A percentile compares a stretch with the other conserved stretches of the same genome.
These are phyloP conservation scores for Hyperoplus lanceolatus DNA, from an alignment of 2,797 vertebrate genomes.

Conservation along the genomic window DNA sequence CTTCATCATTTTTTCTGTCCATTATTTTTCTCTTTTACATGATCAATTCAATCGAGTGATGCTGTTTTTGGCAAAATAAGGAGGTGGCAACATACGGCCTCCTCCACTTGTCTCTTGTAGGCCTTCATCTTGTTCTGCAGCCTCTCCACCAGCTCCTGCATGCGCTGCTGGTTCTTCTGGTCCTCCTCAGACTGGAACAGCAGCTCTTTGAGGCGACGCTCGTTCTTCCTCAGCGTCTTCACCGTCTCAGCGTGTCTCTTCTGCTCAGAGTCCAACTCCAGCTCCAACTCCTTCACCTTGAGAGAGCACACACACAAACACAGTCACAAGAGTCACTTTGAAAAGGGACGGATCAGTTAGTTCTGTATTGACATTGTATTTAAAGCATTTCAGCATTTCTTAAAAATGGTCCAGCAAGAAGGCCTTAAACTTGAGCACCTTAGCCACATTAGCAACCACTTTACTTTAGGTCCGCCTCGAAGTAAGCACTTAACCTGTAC, in stretches of 20 bases:
- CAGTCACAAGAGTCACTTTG: too few species aligned
- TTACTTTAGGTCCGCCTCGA: too few species aligned
- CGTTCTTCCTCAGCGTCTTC: constrained; percentile 89
- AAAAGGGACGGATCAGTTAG: too few species aligned
- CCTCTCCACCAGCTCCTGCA: constrained; percentile 89
- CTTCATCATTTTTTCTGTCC: too few species aligned
- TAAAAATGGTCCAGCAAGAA: not conserved
- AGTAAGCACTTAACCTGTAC: too few species aligned
- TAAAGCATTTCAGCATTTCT: not conserved
- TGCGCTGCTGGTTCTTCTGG: constrained; percentile 88
- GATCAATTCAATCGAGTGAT: too few species aligned
- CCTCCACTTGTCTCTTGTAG: constrained; percentile 91
- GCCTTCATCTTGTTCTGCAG: constrained; percentile 90
- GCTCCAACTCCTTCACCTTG: constrained; percentile 88
- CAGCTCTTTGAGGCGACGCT: constrained; percentile 88
- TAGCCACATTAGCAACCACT: too few species aligned
- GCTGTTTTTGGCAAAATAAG: not conserved
- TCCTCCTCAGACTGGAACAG: constrained; percentile 90
- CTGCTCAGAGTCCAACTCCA: constrained; percentile 87
- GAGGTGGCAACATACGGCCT: constrained; percentile 78
- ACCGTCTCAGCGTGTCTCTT: constrained; percentile 86
- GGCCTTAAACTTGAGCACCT: too few species aligned
- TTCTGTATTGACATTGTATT: not conserved
- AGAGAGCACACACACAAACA: not conserved
- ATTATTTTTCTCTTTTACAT: too few species aligned